Base-by-base conservation (phyloP, 2,113 vertebrate genomes). In the Talpa occidentalis region DNA sequence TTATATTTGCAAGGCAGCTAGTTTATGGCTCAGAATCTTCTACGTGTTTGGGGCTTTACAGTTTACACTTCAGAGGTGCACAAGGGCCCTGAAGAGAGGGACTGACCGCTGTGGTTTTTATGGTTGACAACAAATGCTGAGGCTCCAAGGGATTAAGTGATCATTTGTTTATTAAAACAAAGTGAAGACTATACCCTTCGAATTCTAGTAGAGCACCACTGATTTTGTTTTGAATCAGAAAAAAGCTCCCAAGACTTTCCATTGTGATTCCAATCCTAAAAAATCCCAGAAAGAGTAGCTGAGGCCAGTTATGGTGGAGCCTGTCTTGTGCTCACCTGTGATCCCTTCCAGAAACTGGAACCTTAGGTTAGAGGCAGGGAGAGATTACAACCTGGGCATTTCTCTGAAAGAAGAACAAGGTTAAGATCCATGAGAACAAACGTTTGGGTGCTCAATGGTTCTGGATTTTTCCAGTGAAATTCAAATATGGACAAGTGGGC, bases 161-260 rank as follows among this genome's bases (percentile, higher is more conserved):
- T 28, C 4, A 5, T n/a, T n/a, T n/a, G n/a, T n/a, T n/a, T n/a
- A 32, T 95, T 54, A 73, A 80, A 85, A 92, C 62, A 77, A 88
- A 90, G 42, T 56, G 30, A 88, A 89, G 60, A 77, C 56, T 22
- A 42, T 3, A 4, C 24, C 44, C 7, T 89, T n/a, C 85, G 69
- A 66, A 59, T 78, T 84, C 67, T 73, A n/a, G 35, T 54, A 85
- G 42, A 76, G 40, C 64, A 56, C 10, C 40, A 74, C 24, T 66
- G 32, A 73, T 91, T 85, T 91, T 42, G 82, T 84, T 84, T 66
- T 67, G n/a, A 88, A 94, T 52, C 26, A 47, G 74, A 32, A 81
- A 32, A 6, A 22, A 44, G 56, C 37, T 69, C 47, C 70, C 32
- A 44, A 62, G 69, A 85, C n/a, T 78, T 69, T 60, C 56, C 1